phyloP scores from a whole-genome alignment of 2,113 vertebrate genomes.

The Stictonetta naevosa region DNA sequence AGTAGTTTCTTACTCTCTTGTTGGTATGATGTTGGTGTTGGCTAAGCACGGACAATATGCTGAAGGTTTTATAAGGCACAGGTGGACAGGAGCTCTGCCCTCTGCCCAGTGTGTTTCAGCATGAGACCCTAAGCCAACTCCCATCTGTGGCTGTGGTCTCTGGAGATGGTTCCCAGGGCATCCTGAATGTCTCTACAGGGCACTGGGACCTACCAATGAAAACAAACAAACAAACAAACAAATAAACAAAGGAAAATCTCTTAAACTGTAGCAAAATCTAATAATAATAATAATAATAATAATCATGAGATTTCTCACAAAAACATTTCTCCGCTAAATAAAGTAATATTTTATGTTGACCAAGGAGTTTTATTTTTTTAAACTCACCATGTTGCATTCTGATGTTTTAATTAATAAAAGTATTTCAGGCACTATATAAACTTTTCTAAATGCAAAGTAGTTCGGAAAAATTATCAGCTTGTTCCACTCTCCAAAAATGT shows the following conservation, averaged over 20 bases:
- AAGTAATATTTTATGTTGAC: neutral
- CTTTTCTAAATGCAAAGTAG: neutral
- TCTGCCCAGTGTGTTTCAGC: neutral
- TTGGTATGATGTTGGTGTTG: neutral
- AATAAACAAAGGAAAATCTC: too few relatives aligned
- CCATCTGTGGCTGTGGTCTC: neutral
- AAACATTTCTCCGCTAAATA: neutral
- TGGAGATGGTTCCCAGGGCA: neutral
- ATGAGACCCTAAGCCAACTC: neutral
- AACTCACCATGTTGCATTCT: neutral
- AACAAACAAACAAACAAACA: neutral
- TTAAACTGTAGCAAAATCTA: too few relatives aligned
- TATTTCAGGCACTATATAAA: neutral
- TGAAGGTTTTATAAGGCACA: neutral
- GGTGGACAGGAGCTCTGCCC: neutral
- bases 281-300: too few relatives aligned
- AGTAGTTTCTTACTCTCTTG: neutral
- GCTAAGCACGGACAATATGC: neutral
- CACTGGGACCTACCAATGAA: neutral
- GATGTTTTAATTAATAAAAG: neutral
- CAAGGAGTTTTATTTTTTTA: neutral
- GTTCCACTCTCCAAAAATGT: constrained; percentile 10
- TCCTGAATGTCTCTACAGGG: neutral
- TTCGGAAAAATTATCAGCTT: neutral
- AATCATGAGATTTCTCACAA: neutral